phyloP scores from a whole-genome alignment of 2,888 invertebrate genomes.

The Patella caerulea region DNA sequence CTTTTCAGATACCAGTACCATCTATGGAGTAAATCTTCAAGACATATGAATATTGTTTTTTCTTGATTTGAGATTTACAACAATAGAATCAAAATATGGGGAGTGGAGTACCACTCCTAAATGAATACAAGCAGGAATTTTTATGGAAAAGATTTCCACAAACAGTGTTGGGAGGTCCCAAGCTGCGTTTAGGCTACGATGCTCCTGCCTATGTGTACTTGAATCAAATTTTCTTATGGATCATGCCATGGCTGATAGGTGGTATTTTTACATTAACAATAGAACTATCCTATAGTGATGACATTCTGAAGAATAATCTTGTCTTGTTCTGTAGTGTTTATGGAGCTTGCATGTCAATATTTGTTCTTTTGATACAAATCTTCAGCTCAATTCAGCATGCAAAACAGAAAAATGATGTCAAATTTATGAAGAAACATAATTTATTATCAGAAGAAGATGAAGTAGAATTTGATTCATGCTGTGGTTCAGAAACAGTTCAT shows the following conservation, averaged over 20 bases:
- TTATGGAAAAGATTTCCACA: slow-evolving; percentile 67
- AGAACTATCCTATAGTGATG: slow-evolving; percentile 54
- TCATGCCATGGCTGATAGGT: slow-evolving; percentile 63
- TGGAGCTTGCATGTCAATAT: slow-evolving; percentile 55
- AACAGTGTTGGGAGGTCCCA: slow-evolving; percentile 68
- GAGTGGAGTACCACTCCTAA: slow-evolving; percentile 65
- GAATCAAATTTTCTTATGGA: slow-evolving; percentile 62
- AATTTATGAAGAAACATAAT: slow-evolving; percentile 51
- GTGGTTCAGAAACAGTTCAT: slow-evolving; percentile 63
- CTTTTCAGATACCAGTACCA: no score
- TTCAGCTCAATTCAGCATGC: slow-evolving; percentile 55
- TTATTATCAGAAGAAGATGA: slow-evolving; percentile 65
- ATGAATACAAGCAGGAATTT: slow-evolving; percentile 69
- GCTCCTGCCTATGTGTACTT: slow-evolving; percentile 66
- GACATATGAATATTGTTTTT: no score
- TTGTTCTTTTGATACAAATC: slow-evolving; percentile 58
- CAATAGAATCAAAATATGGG: slow-evolving; percentile 45
- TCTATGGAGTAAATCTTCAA: no score
- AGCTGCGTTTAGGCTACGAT: slow-evolving; percentile 62
- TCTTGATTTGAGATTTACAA: no score
- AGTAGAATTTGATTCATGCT: slow-evolving; percentile 65
- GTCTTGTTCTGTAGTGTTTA: slow-evolving; percentile 52
- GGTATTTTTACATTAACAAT: slow-evolving; percentile 63
- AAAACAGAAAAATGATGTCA: slow-evolving; percentile 37
- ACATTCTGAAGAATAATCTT: slow-evolving; percentile 38